phyloP scores from a whole-genome alignment of 1,140 invertebrate genomes.

The Drosophila persimilis region DNA sequence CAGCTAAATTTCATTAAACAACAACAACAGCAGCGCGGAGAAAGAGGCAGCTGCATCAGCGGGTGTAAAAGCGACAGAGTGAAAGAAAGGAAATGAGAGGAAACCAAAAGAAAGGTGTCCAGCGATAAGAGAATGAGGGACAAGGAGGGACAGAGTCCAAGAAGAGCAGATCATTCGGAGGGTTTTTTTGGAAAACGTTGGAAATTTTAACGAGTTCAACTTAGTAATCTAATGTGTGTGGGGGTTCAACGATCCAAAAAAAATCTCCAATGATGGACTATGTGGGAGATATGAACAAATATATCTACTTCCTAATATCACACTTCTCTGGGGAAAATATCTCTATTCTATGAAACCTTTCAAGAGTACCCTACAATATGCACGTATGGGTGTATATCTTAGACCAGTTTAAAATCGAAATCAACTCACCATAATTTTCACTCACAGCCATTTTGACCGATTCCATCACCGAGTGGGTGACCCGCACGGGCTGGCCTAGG shows the following conservation, averaged over 20 bases:
- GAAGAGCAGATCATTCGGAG: background rate
- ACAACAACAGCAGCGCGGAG: slow-evolving; percentile 44
- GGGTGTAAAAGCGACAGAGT: slow-evolving; percentile 15
- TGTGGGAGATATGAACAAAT: too few relatives aligned
- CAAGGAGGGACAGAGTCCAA: slow-evolving; percentile 4
- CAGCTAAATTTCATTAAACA: slow-evolving; percentile 72
- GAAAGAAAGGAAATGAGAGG: slow-evolving; percentile 6
- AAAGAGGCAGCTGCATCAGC: slow-evolving; percentile 50
- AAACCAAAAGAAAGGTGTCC: slow-evolving; percentile 15
- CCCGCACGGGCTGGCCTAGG: slow-evolving; percentile 86
- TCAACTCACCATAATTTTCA: slow-evolving; percentile 86
- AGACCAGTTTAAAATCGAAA: slow-evolving; percentile 13
- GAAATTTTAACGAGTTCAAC: too few relatives aligned
- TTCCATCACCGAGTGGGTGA: slow-evolving; percentile 84
- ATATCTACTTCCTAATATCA: too few relatives aligned
- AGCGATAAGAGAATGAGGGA: background rate
- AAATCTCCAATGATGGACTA: too few relatives aligned
- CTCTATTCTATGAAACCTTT: too few relatives aligned
- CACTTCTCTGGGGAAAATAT: background rate
- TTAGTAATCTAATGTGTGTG: too few relatives aligned
- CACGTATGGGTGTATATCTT: background rate
- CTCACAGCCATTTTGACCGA: slow-evolving; percentile 84
- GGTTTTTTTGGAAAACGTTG: background rate
- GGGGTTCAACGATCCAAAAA: slow-evolving; percentile 21
- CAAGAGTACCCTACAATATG: background rate